Conservation (phyloP, 2,888 invertebrate genomes). For the Deilephila porcellus region DNA sequence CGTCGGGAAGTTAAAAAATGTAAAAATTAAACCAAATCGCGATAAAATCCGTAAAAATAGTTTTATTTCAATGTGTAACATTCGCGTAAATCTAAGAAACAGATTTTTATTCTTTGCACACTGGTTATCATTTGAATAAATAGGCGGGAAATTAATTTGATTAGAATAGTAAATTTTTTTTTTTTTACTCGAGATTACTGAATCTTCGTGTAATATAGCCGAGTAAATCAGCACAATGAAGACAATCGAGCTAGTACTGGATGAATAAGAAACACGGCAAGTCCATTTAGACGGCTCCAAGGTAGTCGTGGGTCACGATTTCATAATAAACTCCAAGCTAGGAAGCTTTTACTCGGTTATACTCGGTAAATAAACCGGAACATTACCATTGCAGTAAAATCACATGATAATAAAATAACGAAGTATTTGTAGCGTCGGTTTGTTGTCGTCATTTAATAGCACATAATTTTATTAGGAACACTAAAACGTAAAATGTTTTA, state of each 20-base stretch:
- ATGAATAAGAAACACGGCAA: slow-evolving; percentile 39
- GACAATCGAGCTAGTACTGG: slow-evolving; percentile 23
- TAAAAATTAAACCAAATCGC: too few species aligned
- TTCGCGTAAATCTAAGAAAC: too few species aligned
- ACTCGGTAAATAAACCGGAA: slow-evolving; percentile 22
- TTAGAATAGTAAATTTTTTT: not conserved
- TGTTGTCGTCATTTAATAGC: too few species aligned
- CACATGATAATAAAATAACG: slow-evolving; percentile 15
- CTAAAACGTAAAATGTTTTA: not conserved
- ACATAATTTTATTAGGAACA: not conserved
- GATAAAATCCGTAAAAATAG: too few species aligned
- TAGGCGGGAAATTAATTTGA: not conserved
- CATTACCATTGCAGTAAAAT: slow-evolving; percentile 18
- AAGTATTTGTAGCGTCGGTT: not conserved
- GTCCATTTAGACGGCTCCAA: slow-evolving; percentile 42
- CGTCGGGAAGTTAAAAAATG: too few species aligned
- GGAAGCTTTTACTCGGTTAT: slow-evolving; percentile 43
- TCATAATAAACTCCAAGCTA: slow-evolving; percentile 54
- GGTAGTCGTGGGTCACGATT: slow-evolving; percentile 58
- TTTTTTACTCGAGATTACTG: not conserved
- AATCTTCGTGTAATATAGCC: not conserved
- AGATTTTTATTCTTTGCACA: not conserved
- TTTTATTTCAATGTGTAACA: too few species aligned
- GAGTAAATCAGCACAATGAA: slow-evolving; percentile 22
- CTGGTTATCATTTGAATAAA: too few species aligned